phyloP scores from a whole-genome alignment of 2,888 invertebrate species.

The Petrophora chlorosata region DNA sequence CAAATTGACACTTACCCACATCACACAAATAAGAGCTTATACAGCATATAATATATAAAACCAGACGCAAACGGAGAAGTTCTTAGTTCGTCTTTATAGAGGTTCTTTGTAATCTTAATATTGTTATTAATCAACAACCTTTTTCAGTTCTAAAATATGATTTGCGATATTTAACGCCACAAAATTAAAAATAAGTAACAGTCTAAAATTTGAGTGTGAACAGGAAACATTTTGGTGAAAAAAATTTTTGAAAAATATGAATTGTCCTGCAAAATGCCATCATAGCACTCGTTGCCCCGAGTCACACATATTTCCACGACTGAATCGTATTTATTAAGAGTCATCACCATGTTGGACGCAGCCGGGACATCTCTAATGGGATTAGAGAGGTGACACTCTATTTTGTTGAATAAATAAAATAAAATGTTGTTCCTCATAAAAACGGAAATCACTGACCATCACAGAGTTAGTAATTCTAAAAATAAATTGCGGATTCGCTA shows the following conservation, averaged over 20 bases:
- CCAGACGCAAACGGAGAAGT: too few species aligned
- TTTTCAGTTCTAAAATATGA: too few species aligned
- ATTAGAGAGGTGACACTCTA: constrained; percentile 7
- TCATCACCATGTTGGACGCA: constrained; percentile 12
- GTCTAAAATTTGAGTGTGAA: too few species aligned
- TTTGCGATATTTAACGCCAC: too few species aligned
- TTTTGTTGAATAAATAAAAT: background rate
- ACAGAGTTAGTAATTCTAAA: too few species aligned
- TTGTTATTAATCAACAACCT: too few species aligned
- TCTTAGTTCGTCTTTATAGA: too few species aligned
- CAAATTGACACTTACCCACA: background rate
- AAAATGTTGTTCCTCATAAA: background rate
- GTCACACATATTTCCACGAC: constrained; percentile 38
- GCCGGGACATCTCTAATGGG: constrained; percentile 7
- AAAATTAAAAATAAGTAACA: too few species aligned
- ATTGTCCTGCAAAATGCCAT: constrained; percentile 22
- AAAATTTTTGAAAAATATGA: constrained; percentile 9
- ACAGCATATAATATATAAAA: background rate
- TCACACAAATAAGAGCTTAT: background rate
- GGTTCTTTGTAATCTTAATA: too few species aligned
- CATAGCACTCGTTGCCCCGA: constrained; percentile 43
- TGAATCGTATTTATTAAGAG: constrained; percentile 24
- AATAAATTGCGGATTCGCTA: too few species aligned
- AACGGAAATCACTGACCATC: too few species aligned
- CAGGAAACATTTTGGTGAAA: too few species aligned